Base-by-base conservation (phyloP, 2,797 vertebrate genomes). In the Siniperca scherzeri region DNA sequence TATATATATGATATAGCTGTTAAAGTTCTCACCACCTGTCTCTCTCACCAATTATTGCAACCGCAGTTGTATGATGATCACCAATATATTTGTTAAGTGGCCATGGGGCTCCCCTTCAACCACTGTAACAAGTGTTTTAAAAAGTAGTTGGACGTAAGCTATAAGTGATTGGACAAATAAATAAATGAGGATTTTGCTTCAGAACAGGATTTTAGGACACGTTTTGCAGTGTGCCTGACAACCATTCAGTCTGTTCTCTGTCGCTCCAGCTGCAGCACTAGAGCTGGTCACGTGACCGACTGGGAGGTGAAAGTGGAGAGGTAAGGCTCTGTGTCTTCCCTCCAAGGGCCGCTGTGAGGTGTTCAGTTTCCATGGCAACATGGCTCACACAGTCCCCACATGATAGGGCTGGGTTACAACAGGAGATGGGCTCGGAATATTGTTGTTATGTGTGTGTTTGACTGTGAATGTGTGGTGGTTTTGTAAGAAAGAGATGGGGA, bases 341-440 rank as follows among this genome's bases (percentile, higher is more conserved):
- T 90, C 88, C 27, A 3, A 89, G 89, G 92, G 81, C 72, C 38
- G 59, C 86, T 78, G 78, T 77, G 90, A 94, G 94, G 93, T 94
- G 88, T 94, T 94, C 90, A 91, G 94, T 94, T 94, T 93, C 93
- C 91, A 94, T 94, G 93, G 93, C 88, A 94, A 95, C 93, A 48
- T 0, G 25, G 87, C 90, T 93, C 90, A 89, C 88, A 78, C 88
- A 40, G 80, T 80, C 82, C 76, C 81, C 88, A 42, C 81, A 77
- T 38, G 78, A 85, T 25, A 46, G 84, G 83, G 78, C 88, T 61
- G 70, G 80, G 91, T 88, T 91, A 89, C 89, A 82, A 84, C 82
- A 72, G 83, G 88, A 92, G 90, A 90, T 57, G 78, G 74, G 80
- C 56, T 67, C 50, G 52, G 61, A 56, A 30, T 62, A 27, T 56